Conservation (phyloP, 2,888 invertebrate species). For the Parapristionchus giblindavisi region DNA sequence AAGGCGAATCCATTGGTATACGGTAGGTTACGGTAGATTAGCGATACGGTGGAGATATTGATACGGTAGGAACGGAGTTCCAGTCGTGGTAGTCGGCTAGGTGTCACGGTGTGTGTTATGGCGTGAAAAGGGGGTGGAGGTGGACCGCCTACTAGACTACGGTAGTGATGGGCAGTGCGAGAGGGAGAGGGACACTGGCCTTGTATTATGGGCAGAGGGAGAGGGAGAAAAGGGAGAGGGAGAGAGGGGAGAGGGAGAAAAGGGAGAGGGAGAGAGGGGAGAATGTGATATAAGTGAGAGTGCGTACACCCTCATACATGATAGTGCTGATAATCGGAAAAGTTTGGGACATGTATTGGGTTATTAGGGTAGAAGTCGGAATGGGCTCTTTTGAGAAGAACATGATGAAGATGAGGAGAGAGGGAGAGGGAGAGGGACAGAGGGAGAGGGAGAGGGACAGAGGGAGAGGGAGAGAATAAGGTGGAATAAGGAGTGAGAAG, state of each 20-base stretch:
- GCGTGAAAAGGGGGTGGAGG: slow-evolving; percentile 4
- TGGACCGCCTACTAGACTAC: slow-evolving; percentile 27
- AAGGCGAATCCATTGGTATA: slow-evolving; percentile 23
- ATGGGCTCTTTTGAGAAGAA: slow-evolving; percentile 17
- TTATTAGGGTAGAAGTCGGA: background rate
- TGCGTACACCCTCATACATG: slow-evolving; percentile 78
- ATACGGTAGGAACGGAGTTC: no score
- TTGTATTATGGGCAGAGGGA: background rate
- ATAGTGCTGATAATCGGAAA: background rate
- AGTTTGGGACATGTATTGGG: slow-evolving; percentile 7
- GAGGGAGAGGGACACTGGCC: background rate
- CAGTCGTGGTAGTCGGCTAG: background rate
- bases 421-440: background rate
- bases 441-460: background rate
- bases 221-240: background rate
- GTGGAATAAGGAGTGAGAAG: no score
- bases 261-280: slow-evolving; percentile 77
- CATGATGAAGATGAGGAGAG: background rate
- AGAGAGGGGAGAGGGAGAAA: slow-evolving; percentile 72
- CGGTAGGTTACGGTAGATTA: slow-evolving; percentile 10
- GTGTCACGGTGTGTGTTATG: background rate
- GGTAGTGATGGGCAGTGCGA: background rate
- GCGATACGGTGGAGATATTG: background rate
- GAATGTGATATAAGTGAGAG: slow-evolving; percentile 78
- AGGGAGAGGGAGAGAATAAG: background rate